Evolutionary conservation across 1,140 invertebrate genomes (phyloP).

Genomic region (Ceratina japonica): DNA sequence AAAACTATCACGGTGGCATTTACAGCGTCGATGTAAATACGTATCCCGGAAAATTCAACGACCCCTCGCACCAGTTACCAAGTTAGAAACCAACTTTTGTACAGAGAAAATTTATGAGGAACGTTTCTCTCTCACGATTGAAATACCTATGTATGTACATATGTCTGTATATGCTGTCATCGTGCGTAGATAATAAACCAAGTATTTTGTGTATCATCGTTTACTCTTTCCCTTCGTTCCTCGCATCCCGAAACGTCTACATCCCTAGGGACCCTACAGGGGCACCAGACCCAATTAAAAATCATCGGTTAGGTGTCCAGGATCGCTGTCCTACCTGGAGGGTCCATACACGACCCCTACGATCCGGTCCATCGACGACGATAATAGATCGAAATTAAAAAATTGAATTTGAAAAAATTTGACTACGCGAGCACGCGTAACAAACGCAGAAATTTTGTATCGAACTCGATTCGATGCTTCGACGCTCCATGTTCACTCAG

Average conservation of each 20-base stretch:
- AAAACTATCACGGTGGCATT: not conserved
- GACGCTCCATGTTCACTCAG: slow-evolving; percentile 25
- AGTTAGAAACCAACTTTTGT: no score
- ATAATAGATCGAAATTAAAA: not conserved
- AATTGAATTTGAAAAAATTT: not conserved
- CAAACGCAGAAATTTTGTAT: slow-evolving; percentile 11
- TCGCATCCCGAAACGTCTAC: not conserved
- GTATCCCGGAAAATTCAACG: not conserved
- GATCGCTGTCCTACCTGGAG: no score
- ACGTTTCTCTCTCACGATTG: not conserved
- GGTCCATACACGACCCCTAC: no score
- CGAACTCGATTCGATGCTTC: not conserved
- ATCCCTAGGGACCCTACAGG: no score
- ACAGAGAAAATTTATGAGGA: not conserved
- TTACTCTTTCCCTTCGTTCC: not conserved
- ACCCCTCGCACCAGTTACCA: no score
- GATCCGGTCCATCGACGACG: no score
- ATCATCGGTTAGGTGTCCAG: no score
- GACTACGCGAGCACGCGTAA: not conserved
- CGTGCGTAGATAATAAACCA: slow-evolving; percentile 33
- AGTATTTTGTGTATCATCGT: slow-evolving; percentile 35
- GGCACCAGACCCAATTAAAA: no score
- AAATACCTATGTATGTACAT: slow-evolving; percentile 6
- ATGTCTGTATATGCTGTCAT: not conserved
- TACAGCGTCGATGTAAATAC: not conserved